Evolutionary conservation across 92 coral and sea anemone species (phyloP), one percentile per base, ranked within the genome.

Genomic region (Epizoanthus ramosus): DNA sequence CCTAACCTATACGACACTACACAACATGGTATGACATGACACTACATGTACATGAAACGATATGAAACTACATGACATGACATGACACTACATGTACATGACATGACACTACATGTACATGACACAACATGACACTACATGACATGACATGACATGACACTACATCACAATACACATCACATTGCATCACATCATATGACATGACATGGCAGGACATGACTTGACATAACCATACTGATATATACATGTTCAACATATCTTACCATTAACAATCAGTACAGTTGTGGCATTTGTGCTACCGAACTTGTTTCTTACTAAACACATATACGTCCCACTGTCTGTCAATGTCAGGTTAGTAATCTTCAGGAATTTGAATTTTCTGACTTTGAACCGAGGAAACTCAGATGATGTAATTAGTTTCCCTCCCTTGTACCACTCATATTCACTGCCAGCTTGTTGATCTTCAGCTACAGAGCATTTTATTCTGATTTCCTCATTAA

Each of bases 211-310:
- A 1, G 0, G 10, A 43, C 50, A 6, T 8, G 10, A 43, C 50
- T 5, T 8, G 10, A 43, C 50, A 43, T 43, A 43, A 43, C 12
- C 8, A 43, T 43, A 43, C 10, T 6, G 1, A 43, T 9, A 28
- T 9, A 9, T 41, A 41, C 47, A 41, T 41, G 47, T 41, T 12
- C 54, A 54, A 16, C 1, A 57, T 25, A 18, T 31, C 81, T 76
- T 52, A 76, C 81, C 81, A 57, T 59, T 59, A 33, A 76, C 81
- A 5, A 21, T 76, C 47, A 76, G 19, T 37, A 76, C 81, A 15
- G 81, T 76, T 15, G 81, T 76, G 24, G 81, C 81, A 19, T 76
- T 76, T 19, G 60, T 68, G 70, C 81, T 76, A 37, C 81, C 81
- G 59, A 76, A 76, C 2, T 4, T 10, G 57, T 76, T 76, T 28